These are phyloP conservation scores for Sesamia inferens DNA, from an alignment of 2,888 invertebrate species.

Conservation along the genomic window DNA sequence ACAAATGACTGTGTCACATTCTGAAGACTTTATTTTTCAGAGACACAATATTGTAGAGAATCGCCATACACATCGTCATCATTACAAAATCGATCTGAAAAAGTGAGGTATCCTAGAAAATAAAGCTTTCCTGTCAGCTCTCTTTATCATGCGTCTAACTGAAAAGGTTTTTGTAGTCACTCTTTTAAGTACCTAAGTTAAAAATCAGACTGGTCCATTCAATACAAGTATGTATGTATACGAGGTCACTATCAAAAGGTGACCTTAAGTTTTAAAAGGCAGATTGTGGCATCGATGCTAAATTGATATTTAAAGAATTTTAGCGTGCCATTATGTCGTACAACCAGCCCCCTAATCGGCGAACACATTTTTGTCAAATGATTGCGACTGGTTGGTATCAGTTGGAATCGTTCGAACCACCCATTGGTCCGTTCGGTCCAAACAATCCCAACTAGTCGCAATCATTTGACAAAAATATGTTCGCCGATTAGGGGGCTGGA, in stretches of 20 bases:
- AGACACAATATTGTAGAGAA: background rate
- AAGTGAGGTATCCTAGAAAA: background rate
- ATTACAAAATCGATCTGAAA: no score
- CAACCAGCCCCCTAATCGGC: no score
- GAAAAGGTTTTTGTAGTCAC: background rate
- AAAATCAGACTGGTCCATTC: conserved; percentile 6
- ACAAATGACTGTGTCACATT: conserved; percentile 8
- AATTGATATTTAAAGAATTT: conserved; percentile 12
- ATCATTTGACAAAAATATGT: no score
- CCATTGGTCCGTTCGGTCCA: no score
- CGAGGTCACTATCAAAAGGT: conserved; percentile 28
- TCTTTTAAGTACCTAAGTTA: conserved; percentile 8
- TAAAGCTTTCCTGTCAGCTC: background rate
- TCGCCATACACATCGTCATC: background rate
- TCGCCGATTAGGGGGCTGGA: no score
- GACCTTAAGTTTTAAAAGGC: conserved; percentile 27
- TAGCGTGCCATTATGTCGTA: background rate
- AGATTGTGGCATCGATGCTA: conserved; percentile 14
- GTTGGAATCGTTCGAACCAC: no score
- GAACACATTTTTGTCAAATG: no score
- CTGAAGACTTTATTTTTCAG: background rate
- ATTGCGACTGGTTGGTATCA: no score
- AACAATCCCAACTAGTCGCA: no score
- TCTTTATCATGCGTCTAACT: background rate
- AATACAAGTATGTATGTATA: background rate